Percentiles rank a stretch among this genome's conserved stretches.
phyloP scores from a whole-genome alignment of 2,113 vertebrate species.

The Callipepla squamata region DNA sequence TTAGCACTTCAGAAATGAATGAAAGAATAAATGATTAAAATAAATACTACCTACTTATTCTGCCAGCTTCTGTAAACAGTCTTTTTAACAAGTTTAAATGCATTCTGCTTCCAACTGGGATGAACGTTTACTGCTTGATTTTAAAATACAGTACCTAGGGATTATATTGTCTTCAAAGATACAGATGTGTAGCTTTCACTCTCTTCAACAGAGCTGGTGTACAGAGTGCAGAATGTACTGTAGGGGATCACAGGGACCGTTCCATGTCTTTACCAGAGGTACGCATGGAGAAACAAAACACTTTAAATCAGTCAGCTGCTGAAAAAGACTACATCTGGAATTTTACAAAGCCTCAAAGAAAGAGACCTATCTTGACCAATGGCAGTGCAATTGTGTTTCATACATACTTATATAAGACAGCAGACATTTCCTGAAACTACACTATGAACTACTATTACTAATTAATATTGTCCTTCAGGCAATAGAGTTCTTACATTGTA shows the following conservation, averaged over 20 bases:
- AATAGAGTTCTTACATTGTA: slow-evolving; percentile 52
- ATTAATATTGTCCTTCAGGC: slow-evolving; percentile 72
- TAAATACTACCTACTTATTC: background rate
- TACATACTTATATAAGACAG: slow-evolving; percentile 10
- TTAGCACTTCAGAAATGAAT: slow-evolving; percentile 7
- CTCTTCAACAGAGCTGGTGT: background rate
- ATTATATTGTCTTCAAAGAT: background rate
- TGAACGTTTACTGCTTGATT: slow-evolving; percentile 35
- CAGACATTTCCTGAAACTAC: slow-evolving; percentile 57
- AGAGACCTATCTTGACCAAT: slow-evolving; percentile 80
- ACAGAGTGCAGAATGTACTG: background rate
- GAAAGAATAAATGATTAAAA: slow-evolving; percentile 35
- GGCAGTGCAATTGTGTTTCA: slow-evolving; percentile 27
- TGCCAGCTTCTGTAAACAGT: slow-evolving; percentile 16
- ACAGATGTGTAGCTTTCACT: background rate
- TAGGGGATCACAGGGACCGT: background rate
- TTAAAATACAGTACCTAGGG: slow-evolving; percentile 3
- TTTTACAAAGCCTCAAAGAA: slow-evolving; percentile 79
- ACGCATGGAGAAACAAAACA: slow-evolving; percentile 72
- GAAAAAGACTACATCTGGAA: slow-evolving; percentile 79
- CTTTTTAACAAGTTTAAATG: slow-evolving; percentile 20
- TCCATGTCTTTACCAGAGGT: slow-evolving; percentile 58
- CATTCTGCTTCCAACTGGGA: slow-evolving; percentile 4
- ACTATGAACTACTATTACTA: slow-evolving; percentile 62
- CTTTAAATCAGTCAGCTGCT: slow-evolving; percentile 52